Evolutionary conservation across 2,888 invertebrate genomes (phyloP), one percentile per base, ranked within the genome.

Genomic region (Cryptosula pallasiana): DNA sequence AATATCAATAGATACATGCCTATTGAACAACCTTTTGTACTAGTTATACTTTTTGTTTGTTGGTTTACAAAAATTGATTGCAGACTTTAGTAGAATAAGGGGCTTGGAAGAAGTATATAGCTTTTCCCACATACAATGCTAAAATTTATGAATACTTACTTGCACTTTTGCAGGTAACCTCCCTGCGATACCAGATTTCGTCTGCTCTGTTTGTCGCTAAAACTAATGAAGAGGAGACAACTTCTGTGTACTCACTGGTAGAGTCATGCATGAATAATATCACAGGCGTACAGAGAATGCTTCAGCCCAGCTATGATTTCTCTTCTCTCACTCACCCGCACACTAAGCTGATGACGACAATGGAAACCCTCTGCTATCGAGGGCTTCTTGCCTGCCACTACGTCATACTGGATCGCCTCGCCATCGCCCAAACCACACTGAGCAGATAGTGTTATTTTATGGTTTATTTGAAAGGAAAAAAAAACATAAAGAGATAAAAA

Each of bases 361-460:
- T 54, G 29, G 70, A 70, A 29, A 54, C 70, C 9, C 27, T 70
- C 1, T 54, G 70, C 70, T 70, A 70, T 29, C 20, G 70, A 70
- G 70, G 70, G 9, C 55, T 70, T 13, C 16, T 70, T 23, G 32
- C 27, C 45, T 70, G 32, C 45, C 70, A 54, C 32, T 70, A 35
- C 36, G 70, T 70, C 13, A 29, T 70, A 9, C 13, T 70, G 29
- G 70, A 70, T 29, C 25, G 32, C 13, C 32, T 63, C 2, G 32
- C 29, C 9, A 32, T 29, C 3, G 20, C 25, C 9, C 20, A 32
- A 63, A 34, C 32, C 55, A 16, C 5, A 16, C 55, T 55, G n/a
- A n/a, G n/a, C n/a, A n/a, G n/a, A n/a, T n/a, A n/a, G n/a, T n/a
- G n/a, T n/a, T n/a, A n/a, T n/a, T n/a, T n/a, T n/a, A n/a, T n/a